Conservation (phyloP, 1,140 invertebrate genomes). For the Eufriesea mexicana region DNA sequence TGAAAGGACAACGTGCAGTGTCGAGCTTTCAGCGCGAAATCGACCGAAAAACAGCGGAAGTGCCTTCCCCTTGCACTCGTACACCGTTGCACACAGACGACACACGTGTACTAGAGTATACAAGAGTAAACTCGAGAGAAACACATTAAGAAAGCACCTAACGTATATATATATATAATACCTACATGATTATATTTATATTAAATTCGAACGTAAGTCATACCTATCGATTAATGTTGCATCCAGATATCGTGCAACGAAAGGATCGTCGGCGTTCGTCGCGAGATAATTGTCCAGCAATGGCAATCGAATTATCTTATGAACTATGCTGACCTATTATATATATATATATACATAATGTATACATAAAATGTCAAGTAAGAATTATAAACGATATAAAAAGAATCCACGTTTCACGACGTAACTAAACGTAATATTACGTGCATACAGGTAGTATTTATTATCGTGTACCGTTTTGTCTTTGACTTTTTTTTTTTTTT, state of each 20-base stretch:
- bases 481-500: slow-evolving; percentile 76
- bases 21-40: slow-evolving; percentile 62
- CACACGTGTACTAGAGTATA: slow-evolving; percentile 54
- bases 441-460: slow-evolving; percentile 81
- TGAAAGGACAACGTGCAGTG: slow-evolving; percentile 17
- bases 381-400: slow-evolving; percentile 32
- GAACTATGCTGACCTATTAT: slow-evolving; percentile 35
- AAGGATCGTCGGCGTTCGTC: slow-evolving; percentile 62
- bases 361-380: slow-evolving; percentile 45
- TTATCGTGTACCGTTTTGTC: slow-evolving; percentile 84
- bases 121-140: slow-evolving; percentile 43
- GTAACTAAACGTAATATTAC: slow-evolving; percentile 58
- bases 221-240: slow-evolving; percentile 73
- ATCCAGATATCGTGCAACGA: slow-evolving; percentile 76
- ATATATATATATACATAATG: slow-evolving; percentile 38
- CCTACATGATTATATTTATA: slow-evolving; percentile 82
- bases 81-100: slow-evolving; percentile 76
- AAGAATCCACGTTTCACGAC: slow-evolving; percentile 61
- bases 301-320: slow-evolving; percentile 28
- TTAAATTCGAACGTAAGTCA: slow-evolving; percentile 71
- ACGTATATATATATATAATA: slow-evolving; percentile 54
- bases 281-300: slow-evolving; percentile 53
- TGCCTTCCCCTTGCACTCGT: slow-evolving; percentile 82
- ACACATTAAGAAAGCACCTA: slow-evolving; percentile 53
- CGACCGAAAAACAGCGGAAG: slow-evolving; percentile 76